Conservation (phyloP, 2,113 vertebrate genomes). For the Seriola dumerili region DNA sequence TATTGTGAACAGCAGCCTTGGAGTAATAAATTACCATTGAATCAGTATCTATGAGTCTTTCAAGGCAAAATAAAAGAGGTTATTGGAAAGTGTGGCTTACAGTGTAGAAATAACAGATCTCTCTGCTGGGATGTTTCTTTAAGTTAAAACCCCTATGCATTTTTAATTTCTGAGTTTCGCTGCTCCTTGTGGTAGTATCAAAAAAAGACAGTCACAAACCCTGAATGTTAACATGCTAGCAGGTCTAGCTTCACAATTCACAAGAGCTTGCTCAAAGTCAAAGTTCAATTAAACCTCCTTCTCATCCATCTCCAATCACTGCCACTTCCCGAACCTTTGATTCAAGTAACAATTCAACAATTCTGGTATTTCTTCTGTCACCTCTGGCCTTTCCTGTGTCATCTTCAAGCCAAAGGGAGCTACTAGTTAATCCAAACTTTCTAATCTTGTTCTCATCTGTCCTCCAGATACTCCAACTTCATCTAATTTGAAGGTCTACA, state of each 20-base stretch:
- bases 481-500: neutral
- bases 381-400: neutral
- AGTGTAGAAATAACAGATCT: neutral
- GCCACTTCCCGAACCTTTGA: too few species aligned
- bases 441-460: neutral
- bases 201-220: neutral
- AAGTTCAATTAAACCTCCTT: too few species aligned
- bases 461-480: neutral
- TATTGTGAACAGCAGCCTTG: neutral
- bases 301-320: too few species aligned
- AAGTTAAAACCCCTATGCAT: neutral
- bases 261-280: too few species aligned
- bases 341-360: neutral
- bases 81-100: conserved; percentile 7
- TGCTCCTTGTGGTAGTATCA: neutral
- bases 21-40: conserved; percentile 19
- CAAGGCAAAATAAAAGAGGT: neutral
- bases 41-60: conserved; percentile 12
- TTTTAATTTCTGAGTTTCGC: neutral
- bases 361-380: neutral
- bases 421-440: neutral
- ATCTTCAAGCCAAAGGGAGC: neutral
- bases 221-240: neutral
- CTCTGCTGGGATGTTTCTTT: neutral
- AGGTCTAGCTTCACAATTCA: too few species aligned